phyloP scores from a whole-genome alignment of 2,797 vertebrate genomes.

The Sebastiscus albofasciatus region DNA sequence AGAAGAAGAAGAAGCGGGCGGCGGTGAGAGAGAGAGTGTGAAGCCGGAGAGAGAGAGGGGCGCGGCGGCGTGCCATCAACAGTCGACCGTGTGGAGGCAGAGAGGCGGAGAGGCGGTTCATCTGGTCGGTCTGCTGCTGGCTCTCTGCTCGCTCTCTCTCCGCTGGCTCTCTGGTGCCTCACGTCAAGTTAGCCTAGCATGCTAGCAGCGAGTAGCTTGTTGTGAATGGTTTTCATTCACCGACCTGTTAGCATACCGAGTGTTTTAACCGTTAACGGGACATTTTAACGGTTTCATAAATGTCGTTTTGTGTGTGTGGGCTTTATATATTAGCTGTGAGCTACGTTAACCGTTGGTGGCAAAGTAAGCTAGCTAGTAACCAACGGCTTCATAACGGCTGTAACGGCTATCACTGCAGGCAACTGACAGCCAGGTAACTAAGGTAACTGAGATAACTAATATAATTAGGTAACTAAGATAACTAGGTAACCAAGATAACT shows the following conservation, averaged over 20 bases:
- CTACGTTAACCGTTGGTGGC: conserved; percentile 23
- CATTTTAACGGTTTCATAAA: not conserved
- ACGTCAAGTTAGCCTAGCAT: conserved; percentile 68
- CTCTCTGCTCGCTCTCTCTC: conserved; percentile 40
- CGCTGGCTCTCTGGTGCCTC: conserved; percentile 30
- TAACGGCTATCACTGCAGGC: conserved; percentile 20
- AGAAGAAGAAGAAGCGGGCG: conserved; percentile 44
- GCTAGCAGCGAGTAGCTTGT: conserved; percentile 62
- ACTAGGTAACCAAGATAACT: no score
- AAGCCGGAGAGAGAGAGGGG: conserved; percentile 69
- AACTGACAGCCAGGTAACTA: not conserved
- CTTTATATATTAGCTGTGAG: not conserved
- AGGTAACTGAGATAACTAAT: no score
- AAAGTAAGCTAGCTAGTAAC: conserved; percentile 49
- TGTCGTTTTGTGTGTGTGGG: not conserved
- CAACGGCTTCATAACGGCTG: conserved; percentile 23
- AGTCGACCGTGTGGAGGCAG: conserved; percentile 49
- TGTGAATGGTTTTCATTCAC: conserved; percentile 58
- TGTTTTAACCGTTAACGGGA: not conserved
- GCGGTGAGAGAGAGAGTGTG: conserved; percentile 50
- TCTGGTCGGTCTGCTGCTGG: conserved; percentile 42
- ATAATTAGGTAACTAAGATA: no score
- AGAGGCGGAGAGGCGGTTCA: conserved; percentile 55
- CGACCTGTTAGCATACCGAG: not conserved
- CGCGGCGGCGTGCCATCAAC: conserved; percentile 76